Evolutionary conservation across 2,888 invertebrate species (phyloP), one percentile per base, ranked within the genome.

Genomic region (Girardia tigrina): DNA sequence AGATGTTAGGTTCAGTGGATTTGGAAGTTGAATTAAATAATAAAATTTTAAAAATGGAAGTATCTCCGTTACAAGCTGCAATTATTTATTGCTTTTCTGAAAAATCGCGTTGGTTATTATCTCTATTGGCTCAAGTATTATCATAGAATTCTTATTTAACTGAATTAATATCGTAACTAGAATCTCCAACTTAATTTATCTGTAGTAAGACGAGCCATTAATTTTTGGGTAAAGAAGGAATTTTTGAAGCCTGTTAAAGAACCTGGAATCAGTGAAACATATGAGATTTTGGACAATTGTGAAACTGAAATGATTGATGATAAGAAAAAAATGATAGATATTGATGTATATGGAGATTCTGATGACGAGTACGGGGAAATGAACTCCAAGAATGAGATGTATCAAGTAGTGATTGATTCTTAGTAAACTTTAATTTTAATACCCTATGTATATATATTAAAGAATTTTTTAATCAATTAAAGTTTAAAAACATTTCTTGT

Each of bases 11-110:
- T 82, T 89, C 90, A 82, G 93, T 94, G 0, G 90, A 90, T 82
- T 87, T 95, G 78, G 92, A 92, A 82, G 89, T 95, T 77, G 93
- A 94, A 85, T 86, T 94, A 78, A 90, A 90, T 69, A 90, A 90
- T 75, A 88, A 90, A 79, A 89, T 88, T 78, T 83, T 92, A 75
- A 89, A 89, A 80, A 87, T 94, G 80, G 89, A 89, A 16, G 94
- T 94, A 0, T 90, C 92, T 0, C 94, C 95, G 0, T 90, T 92
- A 26, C 92, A 94, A 85, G 95, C 94, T 4, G 27, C 71, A 56
- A 56, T 56, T 20, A 56, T 56, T 56, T 56, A 56, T n/a, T 56
- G 56, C n/a, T 56, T 56, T 56, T 4, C 56, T 2, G 56, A 56
- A 23, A 56, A 56, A 4, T 23, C 56, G n/a, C 56, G 56, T 56